Evolutionary conservation across 2,888 invertebrate genomes (phyloP).

Genomic region (Nemapogon koenigi): DNA sequence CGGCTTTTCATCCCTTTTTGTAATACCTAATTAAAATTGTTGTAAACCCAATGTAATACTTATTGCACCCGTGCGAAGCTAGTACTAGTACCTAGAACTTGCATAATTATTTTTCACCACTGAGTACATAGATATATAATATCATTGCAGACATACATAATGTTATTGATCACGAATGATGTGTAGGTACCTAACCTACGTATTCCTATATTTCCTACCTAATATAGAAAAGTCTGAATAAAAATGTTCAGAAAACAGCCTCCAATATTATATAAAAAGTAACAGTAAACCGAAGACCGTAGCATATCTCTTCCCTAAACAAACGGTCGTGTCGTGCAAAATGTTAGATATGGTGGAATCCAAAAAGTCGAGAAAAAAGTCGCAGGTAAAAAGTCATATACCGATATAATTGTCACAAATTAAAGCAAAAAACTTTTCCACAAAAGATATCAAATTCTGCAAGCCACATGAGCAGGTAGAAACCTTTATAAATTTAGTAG

Average conservation of each 20-base stretch:
- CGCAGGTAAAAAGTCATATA: conserved; percentile 64
- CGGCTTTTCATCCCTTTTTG: too few species aligned
- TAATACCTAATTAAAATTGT: too few species aligned
- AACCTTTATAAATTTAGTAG: conserved; percentile 34
- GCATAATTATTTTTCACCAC: too few species aligned
- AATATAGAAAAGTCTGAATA: too few species aligned
- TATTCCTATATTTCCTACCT: too few species aligned
- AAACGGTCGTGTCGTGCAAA: conserved; percentile 53
- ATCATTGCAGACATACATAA: too few species aligned
- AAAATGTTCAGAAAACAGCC: neutral
- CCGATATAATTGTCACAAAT: conserved; percentile 66
- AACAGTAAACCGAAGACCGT: conserved; percentile 30
- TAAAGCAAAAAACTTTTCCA: conserved; percentile 54
- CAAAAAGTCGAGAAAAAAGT: conserved; percentile 34
- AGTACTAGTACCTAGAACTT: too few species aligned
- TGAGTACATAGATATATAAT: too few species aligned
- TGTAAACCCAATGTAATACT: too few species aligned
- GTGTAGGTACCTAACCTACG: too few species aligned
- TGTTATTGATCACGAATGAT: too few species aligned
- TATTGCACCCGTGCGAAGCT: too few species aligned
- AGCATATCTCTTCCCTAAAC: conserved; percentile 31
- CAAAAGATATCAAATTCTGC: conserved; percentile 64
- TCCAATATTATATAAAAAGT: conserved; percentile 13
- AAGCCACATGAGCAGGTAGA: conserved; percentile 65
- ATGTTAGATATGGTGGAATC: conserved; percentile 40